Conservation (phyloP, 2,888 invertebrate species). For the Caenorhabditis sp. region DNA sequence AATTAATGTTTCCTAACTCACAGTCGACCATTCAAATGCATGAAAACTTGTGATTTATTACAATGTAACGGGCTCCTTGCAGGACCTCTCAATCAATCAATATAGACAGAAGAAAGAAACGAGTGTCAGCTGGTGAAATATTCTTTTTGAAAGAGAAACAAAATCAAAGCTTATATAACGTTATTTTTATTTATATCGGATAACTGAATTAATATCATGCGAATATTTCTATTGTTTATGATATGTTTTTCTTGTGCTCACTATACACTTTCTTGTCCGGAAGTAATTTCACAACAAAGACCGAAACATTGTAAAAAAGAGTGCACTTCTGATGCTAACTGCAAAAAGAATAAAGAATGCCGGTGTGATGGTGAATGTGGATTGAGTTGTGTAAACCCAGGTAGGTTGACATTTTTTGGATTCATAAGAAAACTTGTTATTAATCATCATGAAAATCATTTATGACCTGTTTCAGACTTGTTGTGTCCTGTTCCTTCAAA, state of each 20-base stretch:
- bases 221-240: slow-evolving; percentile 5
- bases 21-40: neutral
- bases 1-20: too few species aligned
- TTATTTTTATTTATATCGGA: slow-evolving; percentile 1
- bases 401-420: slow-evolving; percentile 75
- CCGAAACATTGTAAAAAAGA: slow-evolving; percentile 49
- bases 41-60: slow-evolving; percentile 9
- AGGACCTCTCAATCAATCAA: slow-evolving; percentile 39
- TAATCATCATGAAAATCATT: neutral
- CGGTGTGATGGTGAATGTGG: slow-evolving; percentile 94
- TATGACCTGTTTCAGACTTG: slow-evolving; percentile 63
- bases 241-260: slow-evolving; percentile 3
- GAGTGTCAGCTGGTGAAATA: slow-evolving; percentile 41
- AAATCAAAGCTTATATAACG: slow-evolving; percentile 25
- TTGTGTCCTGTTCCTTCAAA: slow-evolving; percentile 70
- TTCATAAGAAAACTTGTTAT: neutral
- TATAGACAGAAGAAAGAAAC: slow-evolving; percentile 4
- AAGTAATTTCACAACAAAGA: slow-evolving; percentile 26
- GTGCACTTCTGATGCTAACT: slow-evolving; percentile 91
- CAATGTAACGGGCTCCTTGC: slow-evolving; percentile 26
- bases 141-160: slow-evolving; percentile 18
- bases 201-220: neutral
- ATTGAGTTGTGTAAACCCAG: slow-evolving; percentile 95
- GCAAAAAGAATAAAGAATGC: slow-evolving; percentile 86
- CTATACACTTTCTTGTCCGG: slow-evolving; percentile 24